phyloP scores from a whole-genome alignment of 2,797 vertebrate species.

The Lepilemur septentrionalis region DNA sequence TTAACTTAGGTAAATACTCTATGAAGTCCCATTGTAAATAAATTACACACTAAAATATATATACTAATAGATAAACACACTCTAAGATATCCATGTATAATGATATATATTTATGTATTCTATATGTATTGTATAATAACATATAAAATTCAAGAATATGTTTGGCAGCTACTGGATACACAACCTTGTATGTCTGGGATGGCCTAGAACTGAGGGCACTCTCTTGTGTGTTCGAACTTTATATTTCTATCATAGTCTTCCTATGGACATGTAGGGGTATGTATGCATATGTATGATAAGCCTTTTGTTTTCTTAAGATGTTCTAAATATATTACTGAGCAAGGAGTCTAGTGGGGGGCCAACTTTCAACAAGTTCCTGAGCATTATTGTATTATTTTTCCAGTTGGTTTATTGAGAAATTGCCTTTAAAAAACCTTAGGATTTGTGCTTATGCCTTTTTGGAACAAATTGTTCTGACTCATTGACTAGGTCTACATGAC shows the following conservation, averaged over 20 bases:
- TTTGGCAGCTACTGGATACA: neutral
- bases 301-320: conserved; percentile 11
- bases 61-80: neutral
- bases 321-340: conserved; percentile 63
- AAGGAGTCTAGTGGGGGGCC: neutral
- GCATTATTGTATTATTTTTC: conserved; percentile 45
- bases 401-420: conserved; percentile 44
- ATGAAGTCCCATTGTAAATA: neutral
- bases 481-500: neutral
- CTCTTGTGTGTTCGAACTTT: neutral
- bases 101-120: neutral
- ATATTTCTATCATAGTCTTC: neutral
- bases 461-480: conserved; percentile 46
- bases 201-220: too few species aligned
- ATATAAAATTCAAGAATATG: conserved; percentile 2
- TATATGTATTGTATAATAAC: neutral
- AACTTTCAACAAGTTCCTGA: conserved; percentile 58
- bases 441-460: conserved; percentile 55
- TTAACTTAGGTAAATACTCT: neutral
- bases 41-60: neutral
- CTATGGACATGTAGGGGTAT: neutral
- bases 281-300: neutral
- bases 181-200: neutral
- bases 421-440: conserved; percentile 40
- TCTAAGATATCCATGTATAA: neutral